A percentile compares a stretch with the other conserved stretches of the same genome.
Evolutionary conservation across 1,140 invertebrate genomes (phyloP).

Genomic region (Colletes latitarsis): DNA sequence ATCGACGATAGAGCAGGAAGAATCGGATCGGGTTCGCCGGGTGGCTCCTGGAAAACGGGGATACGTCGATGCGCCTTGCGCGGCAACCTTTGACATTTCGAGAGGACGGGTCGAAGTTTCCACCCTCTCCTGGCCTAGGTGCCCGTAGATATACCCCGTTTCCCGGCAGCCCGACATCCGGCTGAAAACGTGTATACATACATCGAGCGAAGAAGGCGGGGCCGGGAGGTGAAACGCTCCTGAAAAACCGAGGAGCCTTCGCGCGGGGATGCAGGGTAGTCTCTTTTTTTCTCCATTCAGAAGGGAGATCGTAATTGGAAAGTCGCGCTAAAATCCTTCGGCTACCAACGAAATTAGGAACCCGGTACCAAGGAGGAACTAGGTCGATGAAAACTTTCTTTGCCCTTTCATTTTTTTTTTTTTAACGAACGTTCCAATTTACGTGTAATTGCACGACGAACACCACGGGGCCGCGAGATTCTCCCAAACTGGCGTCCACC

Average conservation of each 20-base stretch:
- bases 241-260: background rate
- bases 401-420: background rate
- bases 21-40: constrained; percentile 40
- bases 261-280: too few species aligned
- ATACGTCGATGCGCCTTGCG: constrained; percentile 63
- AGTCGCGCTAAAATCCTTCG: constrained; percentile 40
- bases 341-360: constrained; percentile 7
- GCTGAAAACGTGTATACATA: constrained; percentile 38
- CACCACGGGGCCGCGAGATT: background rate
- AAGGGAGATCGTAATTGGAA: constrained; percentile 16
- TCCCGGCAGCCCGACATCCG: constrained; percentile 31
- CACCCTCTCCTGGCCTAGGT: constrained; percentile 40
- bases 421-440: constrained; percentile 25
- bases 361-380: constrained; percentile 8
- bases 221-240: background rate
- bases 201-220: background rate
- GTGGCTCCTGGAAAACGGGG: constrained; percentile 54
- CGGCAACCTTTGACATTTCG: constrained; percentile 72
- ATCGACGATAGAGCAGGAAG: constrained; percentile 27
- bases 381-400: constrained; percentile 20
- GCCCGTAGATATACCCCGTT: constrained; percentile 33
- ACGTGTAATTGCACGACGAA: background rate
- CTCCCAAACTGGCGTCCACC: background rate
- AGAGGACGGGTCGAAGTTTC: constrained; percentile 67
- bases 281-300: background rate